phyloP scores from a whole-genome alignment of 2,797 vertebrate genomes.

The Propithecus perrieri region DNA sequence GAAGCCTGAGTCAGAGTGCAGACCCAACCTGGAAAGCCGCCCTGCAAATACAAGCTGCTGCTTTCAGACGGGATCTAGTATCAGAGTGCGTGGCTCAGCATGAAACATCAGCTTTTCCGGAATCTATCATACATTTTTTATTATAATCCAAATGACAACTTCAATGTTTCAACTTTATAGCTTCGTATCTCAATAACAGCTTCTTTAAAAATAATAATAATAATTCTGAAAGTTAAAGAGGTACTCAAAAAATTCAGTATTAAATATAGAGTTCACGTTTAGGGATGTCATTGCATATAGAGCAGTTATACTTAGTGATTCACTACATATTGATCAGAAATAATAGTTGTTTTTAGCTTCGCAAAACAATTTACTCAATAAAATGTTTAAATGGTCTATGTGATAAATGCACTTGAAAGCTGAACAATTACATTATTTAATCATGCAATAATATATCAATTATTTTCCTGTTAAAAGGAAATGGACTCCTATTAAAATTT shows the following conservation, averaged over 20 bases:
- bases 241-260: neutral
- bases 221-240: neutral
- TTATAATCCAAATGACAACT: neutral
- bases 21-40: neutral
- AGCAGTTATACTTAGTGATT: neutral
- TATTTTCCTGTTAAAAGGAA: constrained; percentile 14
- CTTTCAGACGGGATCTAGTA: neutral
- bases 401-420: neutral
- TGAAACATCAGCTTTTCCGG: neutral
- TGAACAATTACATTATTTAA: neutral
- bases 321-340: neutral
- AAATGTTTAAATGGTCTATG: neutral
- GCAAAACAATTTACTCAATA: constrained; percentile 6
- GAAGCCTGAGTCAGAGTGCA: neutral
- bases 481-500: neutral
- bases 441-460: neutral
- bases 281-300: neutral
- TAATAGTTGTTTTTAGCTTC: neutral
- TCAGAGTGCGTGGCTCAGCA: neutral
- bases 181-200: neutral
- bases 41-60: neutral
- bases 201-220: neutral
- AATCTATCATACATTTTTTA: neutral
- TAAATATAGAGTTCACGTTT: neutral
- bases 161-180: neutral